Evolutionary conservation across 2,888 invertebrate genomes (phyloP), one percentile per base, ranked within the genome.

Genomic region (Leptopilina syphax): DNA sequence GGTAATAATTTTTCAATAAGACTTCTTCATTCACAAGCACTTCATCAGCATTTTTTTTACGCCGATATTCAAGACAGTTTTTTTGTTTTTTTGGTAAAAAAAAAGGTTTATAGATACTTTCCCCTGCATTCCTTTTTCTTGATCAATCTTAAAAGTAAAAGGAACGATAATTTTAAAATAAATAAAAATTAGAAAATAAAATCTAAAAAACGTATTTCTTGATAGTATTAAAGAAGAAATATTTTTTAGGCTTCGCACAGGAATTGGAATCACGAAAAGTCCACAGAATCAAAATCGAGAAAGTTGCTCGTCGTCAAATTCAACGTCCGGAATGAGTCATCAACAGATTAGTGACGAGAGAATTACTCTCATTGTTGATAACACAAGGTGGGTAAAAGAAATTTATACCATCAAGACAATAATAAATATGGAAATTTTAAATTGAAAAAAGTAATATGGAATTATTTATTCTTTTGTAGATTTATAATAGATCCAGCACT

Each of bases 361-460:
- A 80, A 96, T 98, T 78, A 98, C 98, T 2, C 94, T 99, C 76
- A 96, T 99, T n/a, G 99, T 99, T 13, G 99, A 99, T 90, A 98
- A 97, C 88, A 98, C 98, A 0, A 94, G 98, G 50, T 50, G 9
- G 47, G 47, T 10, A 47, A 50, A 50, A 47, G 5, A 9, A 50
- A 50, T 2, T 50, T 44, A 0, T 1, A 50, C 50, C 9, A 47
- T 47, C 9, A 47, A 70, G 5, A n/a, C 13, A 1, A 13, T 70
- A 8, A 70, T 47, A 12, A 47, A 65, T 44, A 44, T 8, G 5
- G 44, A 8, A 44, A 44, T 44, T 44, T 6, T 44, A 7, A 44
- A 44, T 44, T 6, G 7, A 44, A 44, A 44, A 44, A 44, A 8
- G 8, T 7, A 44, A 4, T 6, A 44, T 65, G 0, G 44, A n/a